These are phyloP conservation scores for Octomys mimax DNA, from an alignment of 2,797 vertebrate species.

Conservation along the genomic window DNA sequence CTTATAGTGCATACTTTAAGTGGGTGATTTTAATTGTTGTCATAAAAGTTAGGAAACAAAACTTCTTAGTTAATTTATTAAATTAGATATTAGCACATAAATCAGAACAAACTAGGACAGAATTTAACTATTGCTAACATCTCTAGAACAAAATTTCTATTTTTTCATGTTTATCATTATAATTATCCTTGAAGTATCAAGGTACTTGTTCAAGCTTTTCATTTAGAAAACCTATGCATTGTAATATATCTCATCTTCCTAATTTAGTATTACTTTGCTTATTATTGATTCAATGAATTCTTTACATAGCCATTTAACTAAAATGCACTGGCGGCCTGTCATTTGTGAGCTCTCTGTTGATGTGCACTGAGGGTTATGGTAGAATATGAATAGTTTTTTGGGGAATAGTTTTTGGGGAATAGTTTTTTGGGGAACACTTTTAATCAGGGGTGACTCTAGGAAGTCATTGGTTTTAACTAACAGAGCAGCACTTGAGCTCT, in stretches of 20 bases:
- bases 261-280: constrained; percentile 1
- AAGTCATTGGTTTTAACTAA: constrained; percentile 51
- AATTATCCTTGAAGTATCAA: not conserved
- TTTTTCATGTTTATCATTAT: not conserved
- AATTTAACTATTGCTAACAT: constrained; percentile 20
- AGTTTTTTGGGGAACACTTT: constrained; percentile 30
- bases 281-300: constrained; percentile 4
- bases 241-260: not conserved
- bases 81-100: not conserved
- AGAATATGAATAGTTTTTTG: constrained; percentile 25
- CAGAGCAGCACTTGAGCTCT: not conserved
- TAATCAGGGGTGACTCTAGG: not conserved
- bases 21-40: constrained; percentile 33
- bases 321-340: not conserved
- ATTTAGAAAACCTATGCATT: not conserved
- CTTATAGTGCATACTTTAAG: constrained; percentile 34
- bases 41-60: constrained; percentile 49
- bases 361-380: not conserved
- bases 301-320: not conserved
- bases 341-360: not conserved
- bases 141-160: not conserved
- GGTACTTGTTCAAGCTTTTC: not conserved
- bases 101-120: not conserved
- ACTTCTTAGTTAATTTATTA: constrained; percentile 10
- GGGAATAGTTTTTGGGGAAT: no score